A percentile compares a stretch with the other conserved stretches of the same genome.
phyloP scores from a whole-genome alignment of 2,113 vertebrate genomes.

The Jaculus jaculus region DNA sequence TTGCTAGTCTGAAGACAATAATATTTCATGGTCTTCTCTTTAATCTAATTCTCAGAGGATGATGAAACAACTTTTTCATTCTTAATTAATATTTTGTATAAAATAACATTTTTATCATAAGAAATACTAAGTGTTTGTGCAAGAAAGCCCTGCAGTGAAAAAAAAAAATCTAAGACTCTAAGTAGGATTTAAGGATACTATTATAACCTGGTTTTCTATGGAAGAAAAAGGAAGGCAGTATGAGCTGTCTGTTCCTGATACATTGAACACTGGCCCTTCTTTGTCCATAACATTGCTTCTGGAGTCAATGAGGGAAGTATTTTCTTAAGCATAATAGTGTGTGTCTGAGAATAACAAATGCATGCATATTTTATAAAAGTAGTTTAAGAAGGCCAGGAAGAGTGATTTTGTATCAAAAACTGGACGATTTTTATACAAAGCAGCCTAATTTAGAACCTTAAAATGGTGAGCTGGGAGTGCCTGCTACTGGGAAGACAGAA shows the following conservation, averaged over 20 bases:
- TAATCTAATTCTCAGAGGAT: not conserved
- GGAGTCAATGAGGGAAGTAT: not conserved
- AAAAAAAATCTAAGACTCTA: not conserved
- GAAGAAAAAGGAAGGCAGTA: not conserved
- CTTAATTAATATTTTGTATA: not conserved
- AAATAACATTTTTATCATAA: not conserved
- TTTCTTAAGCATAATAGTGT: not conserved
- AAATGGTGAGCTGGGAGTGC: too few species aligned
- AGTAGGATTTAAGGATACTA: not conserved
- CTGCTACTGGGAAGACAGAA: not conserved
- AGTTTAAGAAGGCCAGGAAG: not conserved
- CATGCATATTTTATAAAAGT: not conserved
- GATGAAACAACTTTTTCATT: not conserved
- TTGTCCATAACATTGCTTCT: not conserved
- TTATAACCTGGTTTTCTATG: not conserved
- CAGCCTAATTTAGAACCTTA: not conserved
- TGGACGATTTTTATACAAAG: not conserved
- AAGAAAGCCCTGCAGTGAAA: not conserved
- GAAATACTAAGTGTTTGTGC: not conserved
- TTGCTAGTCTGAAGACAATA: not conserved
- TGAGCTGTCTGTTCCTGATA: not conserved
- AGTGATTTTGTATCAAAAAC: not conserved
- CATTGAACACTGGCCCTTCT: fast-evolving
- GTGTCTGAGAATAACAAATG: not conserved
- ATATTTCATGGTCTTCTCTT: not conserved